Evolutionary conservation across 2,113 vertebrate genomes (phyloP).

Genomic region (Herpailurus yagouaroundi): DNA sequence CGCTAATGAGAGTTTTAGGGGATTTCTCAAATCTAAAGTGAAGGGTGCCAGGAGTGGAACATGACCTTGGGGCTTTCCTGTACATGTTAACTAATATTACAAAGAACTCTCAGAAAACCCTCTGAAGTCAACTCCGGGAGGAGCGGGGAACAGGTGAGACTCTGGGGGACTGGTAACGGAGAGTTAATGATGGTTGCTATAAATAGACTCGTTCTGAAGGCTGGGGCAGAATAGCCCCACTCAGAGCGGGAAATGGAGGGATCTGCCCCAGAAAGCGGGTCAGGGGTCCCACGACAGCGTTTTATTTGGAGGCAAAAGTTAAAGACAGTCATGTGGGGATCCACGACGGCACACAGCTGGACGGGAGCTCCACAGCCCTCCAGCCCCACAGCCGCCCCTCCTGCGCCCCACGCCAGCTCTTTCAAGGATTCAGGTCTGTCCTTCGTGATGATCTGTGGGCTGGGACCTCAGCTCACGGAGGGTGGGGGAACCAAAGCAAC

Average conservation of each 20-base stretch:
- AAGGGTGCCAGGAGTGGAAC: constrained; percentile 88
- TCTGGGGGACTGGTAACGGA: constrained; percentile 73
- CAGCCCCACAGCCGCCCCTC: rapidly evolving
- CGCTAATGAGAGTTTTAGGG: constrained; percentile 89
- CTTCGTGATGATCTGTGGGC: not conserved
- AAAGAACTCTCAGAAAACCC: constrained; percentile 85
- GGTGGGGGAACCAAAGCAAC: rapidly evolving
- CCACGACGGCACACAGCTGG: no score
- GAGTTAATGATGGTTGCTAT: constrained; percentile 79
- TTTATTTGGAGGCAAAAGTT: constrained; percentile 4
- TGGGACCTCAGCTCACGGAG: not conserved
- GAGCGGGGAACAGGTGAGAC: constrained; percentile 74
- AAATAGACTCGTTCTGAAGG: constrained; percentile 67
- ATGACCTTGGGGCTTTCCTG: constrained; percentile 89
- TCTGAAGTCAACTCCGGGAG: constrained; percentile 85
- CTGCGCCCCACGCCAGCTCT: not conserved
- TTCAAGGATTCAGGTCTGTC: not conserved
- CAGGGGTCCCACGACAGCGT: not conserved
- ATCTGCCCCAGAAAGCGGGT: constrained; percentile 36
- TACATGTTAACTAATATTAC: constrained; percentile 88
- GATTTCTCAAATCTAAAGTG: constrained; percentile 88
- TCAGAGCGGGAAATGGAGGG: not conserved
- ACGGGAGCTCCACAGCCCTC: not conserved
- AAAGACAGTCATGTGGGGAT: not conserved
- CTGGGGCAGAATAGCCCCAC: not conserved